Evolutionary conservation across 1,140 invertebrate species (phyloP), one percentile per base, ranked within the genome.

Genomic region (Apis florea): DNA sequence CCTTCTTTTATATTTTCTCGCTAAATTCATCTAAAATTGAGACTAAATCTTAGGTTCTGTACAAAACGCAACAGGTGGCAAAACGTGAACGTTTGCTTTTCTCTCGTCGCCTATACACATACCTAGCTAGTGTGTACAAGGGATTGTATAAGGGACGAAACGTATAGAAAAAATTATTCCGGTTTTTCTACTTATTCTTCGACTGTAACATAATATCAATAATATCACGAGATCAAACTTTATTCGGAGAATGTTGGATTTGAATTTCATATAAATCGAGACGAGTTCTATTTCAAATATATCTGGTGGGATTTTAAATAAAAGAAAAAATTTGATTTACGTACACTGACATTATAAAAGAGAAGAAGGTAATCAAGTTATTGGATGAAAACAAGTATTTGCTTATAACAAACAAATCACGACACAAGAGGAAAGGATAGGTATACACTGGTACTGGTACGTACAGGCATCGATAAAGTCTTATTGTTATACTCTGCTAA

Each of bases 41-140:
- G 5, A 26, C 13, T 21, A 59, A n/a, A 11, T n/a, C 58, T n/a
- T n/a, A 24, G 12, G 5, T 40, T 0, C 12, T 13, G 11, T 51
- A 51, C 9, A 17, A 54, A 63, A 56, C 40, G 56, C 78, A 64
- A 79, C 78, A 79, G 78, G 78, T 79, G 69, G n/a, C 51, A 11
- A 24, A 11, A 47, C 10, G 19, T 12, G 21, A 15, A 26, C 19
- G 13, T 51, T n/a, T 17, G 19, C 21, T 51, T n/a, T 49, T 15
- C 19, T 26, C 31, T 26, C 47, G 49, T 54, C 31, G 6, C 31
- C 19, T 51, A 11, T 53, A 13, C 61, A 17, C 61, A 31, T 63
- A 19, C 61, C 13, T 31, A 40, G 31, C 0, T 3, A 40, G 31
- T 40, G 1, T 15, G 26, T 17, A 26, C 19, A 19, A 31, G 15